Conservation (phyloP, 2,797 vertebrate genomes). For the Hypotaenidia philippensis region DNA sequence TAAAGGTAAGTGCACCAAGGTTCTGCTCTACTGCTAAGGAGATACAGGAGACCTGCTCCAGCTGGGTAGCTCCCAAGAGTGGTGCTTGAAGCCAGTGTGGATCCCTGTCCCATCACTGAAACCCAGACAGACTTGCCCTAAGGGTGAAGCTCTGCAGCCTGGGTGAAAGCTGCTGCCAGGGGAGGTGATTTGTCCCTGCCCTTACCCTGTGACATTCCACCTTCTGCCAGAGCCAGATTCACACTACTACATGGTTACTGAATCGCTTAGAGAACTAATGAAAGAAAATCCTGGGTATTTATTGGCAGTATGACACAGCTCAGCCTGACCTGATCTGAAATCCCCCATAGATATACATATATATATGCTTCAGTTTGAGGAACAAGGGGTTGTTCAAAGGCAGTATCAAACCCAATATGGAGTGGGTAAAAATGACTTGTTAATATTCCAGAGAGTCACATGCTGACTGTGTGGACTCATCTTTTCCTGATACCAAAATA, state of each 20-base stretch:
- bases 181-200: background rate
- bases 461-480: background rate
- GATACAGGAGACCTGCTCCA: background rate
- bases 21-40: background rate
- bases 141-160: background rate
- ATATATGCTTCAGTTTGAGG: background rate
- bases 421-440: background rate
- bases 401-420: background rate
- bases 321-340: background rate
- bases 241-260: accelerated
- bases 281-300: background rate
- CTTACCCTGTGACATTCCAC: background rate
- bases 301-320: background rate
- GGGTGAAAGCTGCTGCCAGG: background rate
- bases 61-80: accelerated
- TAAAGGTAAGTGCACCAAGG: background rate
- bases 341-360: background rate
- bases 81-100: background rate
- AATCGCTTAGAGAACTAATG: background rate
- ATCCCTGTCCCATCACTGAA: background rate
- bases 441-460: background rate
- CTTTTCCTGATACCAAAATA: background rate
- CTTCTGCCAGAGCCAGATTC: background rate
- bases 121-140: background rate
- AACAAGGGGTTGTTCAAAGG: background rate